Evolutionary conservation across 2,113 vertebrate genomes (phyloP).

Genomic region (Noctilio leporinus): DNA sequence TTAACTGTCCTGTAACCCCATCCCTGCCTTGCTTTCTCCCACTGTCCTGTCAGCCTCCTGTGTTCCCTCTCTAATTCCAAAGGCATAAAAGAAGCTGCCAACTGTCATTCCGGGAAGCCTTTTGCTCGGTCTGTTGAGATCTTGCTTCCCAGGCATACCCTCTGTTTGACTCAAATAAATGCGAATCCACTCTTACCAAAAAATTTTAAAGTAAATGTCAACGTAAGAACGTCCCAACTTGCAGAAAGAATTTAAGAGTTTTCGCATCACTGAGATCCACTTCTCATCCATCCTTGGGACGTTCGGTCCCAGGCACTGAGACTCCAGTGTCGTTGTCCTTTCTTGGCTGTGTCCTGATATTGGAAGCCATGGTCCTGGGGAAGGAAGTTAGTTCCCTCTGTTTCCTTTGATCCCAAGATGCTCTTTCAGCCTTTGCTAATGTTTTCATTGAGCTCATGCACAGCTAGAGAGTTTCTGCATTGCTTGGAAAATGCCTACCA

Average conservation of each 20-base stretch:
- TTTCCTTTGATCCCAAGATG: neutral
- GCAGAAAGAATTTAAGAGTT: neutral
- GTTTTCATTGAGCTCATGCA: neutral
- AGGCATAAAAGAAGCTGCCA: too few relatives aligned
- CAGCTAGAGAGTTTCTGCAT: conserved; percentile 13
- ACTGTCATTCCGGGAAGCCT: neutral
- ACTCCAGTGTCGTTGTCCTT: neutral
- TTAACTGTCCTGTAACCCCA: neutral
- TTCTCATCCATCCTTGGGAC: neutral
- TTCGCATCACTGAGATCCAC: too few relatives aligned
- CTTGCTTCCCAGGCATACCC: neutral
- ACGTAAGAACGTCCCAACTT: too few relatives aligned
- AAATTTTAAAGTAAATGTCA: neutral
- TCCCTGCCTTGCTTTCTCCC: neutral
- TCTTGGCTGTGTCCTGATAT: neutral
- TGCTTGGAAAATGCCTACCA: conserved; percentile 44
- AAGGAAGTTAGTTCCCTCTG: neutral
- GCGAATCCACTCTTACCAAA: neutral
- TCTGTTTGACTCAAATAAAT: neutral
- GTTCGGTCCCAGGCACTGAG: neutral
- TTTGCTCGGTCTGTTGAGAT: neutral
- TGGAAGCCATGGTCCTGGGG: neutral
- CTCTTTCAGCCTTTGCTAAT: conserved; percentile 34
- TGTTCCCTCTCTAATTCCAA: too few relatives aligned
- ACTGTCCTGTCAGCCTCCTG: rapidly evolving